Conservation (phyloP, 2,888 invertebrate species). For the Plagodis dolabraria region DNA sequence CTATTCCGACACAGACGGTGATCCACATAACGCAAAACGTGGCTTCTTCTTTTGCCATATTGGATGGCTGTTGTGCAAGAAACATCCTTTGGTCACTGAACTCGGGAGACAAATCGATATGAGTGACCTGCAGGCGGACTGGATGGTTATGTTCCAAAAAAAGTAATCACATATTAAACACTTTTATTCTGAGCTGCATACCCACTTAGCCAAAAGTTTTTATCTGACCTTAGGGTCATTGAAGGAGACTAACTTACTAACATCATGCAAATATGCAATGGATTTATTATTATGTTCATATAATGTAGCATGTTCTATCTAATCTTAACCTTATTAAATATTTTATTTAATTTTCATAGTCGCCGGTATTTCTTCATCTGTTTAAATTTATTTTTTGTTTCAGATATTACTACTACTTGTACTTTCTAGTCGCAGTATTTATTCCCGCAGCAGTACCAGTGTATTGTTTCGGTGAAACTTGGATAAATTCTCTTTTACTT, state of each 20-base stretch:
- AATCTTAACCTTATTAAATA: too few relatives aligned
- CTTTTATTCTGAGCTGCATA: too few relatives aligned
- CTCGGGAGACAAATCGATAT: slow-evolving; percentile 89
- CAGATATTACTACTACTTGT: slow-evolving; percentile 88
- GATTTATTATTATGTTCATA: too few relatives aligned
- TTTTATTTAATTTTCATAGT: too few relatives aligned
- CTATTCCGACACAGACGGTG: slow-evolving; percentile 88
- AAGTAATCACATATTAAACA: slow-evolving; percentile 80
- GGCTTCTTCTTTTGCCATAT: slow-evolving; percentile 96
- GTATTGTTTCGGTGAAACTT: slow-evolving; percentile 88
- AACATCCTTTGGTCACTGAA: slow-evolving; percentile 90
- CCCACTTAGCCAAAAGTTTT: too few relatives aligned
- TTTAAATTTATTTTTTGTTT: slow-evolving; percentile 36
- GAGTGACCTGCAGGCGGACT: slow-evolving; percentile 90
- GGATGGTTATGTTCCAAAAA: slow-evolving; percentile 90
- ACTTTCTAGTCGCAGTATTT: slow-evolving; percentile 83
- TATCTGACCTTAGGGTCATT: too few relatives aligned
- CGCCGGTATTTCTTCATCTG: too few relatives aligned
- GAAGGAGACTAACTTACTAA: too few relatives aligned
- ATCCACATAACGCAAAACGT: slow-evolving; percentile 91
- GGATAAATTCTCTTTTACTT: slow-evolving; percentile 85
- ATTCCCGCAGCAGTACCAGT: slow-evolving; percentile 88
- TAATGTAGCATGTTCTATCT: too few relatives aligned
- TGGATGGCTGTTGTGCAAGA: slow-evolving; percentile 92
- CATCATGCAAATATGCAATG: too few relatives aligned